Evolutionary conservation across 2,113 vertebrate genomes (phyloP).

Genomic region (Eretmochelys imbricata): DNA sequence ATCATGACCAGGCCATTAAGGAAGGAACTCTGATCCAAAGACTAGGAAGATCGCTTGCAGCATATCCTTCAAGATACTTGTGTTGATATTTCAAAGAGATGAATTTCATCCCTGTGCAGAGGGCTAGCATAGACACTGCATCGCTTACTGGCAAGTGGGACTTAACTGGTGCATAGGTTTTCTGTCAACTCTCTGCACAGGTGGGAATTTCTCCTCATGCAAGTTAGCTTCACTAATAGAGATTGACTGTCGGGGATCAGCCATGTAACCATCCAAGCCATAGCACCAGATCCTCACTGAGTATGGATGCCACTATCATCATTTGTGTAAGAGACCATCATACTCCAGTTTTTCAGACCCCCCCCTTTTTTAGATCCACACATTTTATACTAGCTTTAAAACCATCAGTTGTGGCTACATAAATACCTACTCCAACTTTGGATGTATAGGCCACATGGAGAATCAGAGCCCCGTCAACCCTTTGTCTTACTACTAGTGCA

Average conservation of each 20-base stretch:
- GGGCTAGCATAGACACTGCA: background rate
- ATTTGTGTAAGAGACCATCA: background rate
- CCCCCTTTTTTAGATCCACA: slow-evolving; percentile 9
- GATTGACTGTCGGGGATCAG: background rate
- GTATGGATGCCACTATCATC: background rate
- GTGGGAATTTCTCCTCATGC: background rate
- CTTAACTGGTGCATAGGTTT: background rate
- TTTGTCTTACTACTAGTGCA: accelerated
- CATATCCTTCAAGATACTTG: background rate
- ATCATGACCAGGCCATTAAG: background rate
- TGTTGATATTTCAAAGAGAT: background rate
- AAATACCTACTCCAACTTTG: background rate
- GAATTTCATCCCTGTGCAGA: background rate
- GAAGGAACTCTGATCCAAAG: background rate
- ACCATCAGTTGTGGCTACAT: slow-evolving; percentile 18
- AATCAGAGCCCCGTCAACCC: background rate
- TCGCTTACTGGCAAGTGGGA: background rate
- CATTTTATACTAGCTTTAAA: background rate
- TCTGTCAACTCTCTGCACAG: background rate
- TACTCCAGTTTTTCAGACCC: background rate
- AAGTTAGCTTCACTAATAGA: background rate
- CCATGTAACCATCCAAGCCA: background rate
- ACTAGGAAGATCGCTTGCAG: slow-evolving; percentile 5
- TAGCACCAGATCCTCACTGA: background rate
- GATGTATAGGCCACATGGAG: background rate